These are phyloP conservation scores for Hirtodrosophila duncani DNA, from an alignment of 2,888 invertebrate species.

Conservation along the genomic window DNA sequence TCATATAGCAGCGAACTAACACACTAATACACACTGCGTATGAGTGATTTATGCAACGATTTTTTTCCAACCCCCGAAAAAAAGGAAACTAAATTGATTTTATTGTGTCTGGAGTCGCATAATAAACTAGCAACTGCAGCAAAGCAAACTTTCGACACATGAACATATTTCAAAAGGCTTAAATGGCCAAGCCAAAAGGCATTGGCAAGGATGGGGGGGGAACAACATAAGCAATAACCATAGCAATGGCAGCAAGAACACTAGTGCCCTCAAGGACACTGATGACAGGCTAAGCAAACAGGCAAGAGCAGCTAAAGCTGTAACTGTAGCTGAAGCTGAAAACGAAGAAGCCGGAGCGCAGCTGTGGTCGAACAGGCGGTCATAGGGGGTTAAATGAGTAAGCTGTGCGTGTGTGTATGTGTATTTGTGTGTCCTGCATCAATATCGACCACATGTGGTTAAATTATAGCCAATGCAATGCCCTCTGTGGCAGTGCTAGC, in stretches of 20 bases:
- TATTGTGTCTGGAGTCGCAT: constrained; percentile 47
- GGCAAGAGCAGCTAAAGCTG: not conserved
- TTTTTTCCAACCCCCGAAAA: constrained; percentile 17
- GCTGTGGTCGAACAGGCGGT: constrained; percentile 36
- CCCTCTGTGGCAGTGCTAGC: constrained; percentile 20
- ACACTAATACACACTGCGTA: constrained; percentile 53
- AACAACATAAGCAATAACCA: not conserved
- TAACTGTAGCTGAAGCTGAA: too few species aligned
- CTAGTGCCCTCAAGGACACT: constrained; percentile 28
- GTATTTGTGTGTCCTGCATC: constrained; percentile 20
- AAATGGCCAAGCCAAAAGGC: constrained; percentile 10
- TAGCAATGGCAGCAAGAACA: not conserved
- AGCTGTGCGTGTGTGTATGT: constrained; percentile 15
- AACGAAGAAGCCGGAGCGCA: constrained; percentile 24
- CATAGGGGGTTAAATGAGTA: constrained; percentile 62
- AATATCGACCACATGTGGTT: constrained; percentile 71
- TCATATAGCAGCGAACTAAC: too few species aligned
- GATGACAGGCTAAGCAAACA: constrained; percentile 24
- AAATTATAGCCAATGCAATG: constrained; percentile 56
- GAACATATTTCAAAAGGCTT: constrained; percentile 29
- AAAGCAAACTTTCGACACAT: constrained; percentile 25
- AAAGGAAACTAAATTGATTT: constrained; percentile 51
- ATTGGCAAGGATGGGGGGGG: not conserved
- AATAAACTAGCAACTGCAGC: constrained; percentile 48
- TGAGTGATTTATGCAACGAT: constrained; percentile 62